Evolutionary conservation across 1,140 invertebrate genomes (phyloP).

Genomic region (Trichomalopsis sarcophagae): DNA sequence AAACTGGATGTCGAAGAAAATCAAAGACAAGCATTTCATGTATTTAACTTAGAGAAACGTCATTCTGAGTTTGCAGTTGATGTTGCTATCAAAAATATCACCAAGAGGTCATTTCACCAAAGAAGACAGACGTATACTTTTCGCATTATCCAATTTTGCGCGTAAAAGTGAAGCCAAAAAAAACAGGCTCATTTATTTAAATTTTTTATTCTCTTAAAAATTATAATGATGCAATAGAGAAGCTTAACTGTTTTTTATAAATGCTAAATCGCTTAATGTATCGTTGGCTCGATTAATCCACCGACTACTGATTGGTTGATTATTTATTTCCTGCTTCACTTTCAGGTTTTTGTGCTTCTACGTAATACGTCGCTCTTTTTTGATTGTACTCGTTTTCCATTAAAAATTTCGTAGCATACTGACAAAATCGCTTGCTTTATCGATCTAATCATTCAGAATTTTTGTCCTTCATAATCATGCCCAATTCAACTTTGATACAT

Average conservation of each 20-base stretch:
- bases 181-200: neutral
- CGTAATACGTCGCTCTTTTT: conserved; percentile 25
- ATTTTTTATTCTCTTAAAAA: neutral
- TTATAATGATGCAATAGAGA: neutral
- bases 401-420: neutral
- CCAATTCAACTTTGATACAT: neutral
- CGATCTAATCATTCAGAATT: neutral
- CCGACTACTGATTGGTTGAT: neutral
- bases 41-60: neutral
- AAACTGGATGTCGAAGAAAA: neutral
- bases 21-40: neutral
- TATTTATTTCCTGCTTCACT: conserved; percentile 29
- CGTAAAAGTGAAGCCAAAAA: conserved; percentile 8
- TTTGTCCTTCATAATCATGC: neutral
- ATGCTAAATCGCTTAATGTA: neutral
- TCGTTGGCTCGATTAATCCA: neutral
- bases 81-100: conserved; percentile 26
- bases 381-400: conserved; percentile 28
- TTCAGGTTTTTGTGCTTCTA: conserved; percentile 20
- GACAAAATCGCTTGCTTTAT: conserved; percentile 32
- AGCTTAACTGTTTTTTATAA: neutral
- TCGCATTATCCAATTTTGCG: neutral
- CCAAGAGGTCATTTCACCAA: conserved; percentile 13
- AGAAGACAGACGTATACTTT: conserved; percentile 16
- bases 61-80: neutral